Base-by-base conservation (phyloP, 1,140 invertebrate genomes). In the Pemphigus obesinymphae region DNA sequence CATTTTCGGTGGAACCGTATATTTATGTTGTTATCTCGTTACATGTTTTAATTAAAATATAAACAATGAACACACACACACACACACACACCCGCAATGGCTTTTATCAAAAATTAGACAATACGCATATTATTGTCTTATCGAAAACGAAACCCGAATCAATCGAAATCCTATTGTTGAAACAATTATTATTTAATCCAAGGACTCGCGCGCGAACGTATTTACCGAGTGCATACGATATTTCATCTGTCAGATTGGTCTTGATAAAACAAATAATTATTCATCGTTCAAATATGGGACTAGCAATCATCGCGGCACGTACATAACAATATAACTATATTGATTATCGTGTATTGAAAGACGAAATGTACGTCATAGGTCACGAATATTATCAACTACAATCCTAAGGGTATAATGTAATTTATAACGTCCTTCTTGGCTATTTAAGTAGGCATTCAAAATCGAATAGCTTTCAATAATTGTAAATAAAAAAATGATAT, bases 171-270 rank as follows among this genome's bases (percentile, higher is more conserved):
- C 63, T 66, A 66, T 66, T 66, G 63, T 66, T 66, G 11, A 66
- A 66, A 66, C 37, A 66, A 66, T 66, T 37, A 66, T 66, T n/a
- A 66, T 66, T 66, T 66, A 66, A 66, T 66, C 63, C 63, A 66
- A 66, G 34, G 63, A 40, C 63, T 20, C 34, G 34, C 31, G 10
- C 63, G 20, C n/a, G 37, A 37, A 37, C 63, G 37, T 66, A 37
- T 66, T 66, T 37, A 37, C 31, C 20, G 63, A 66, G 5, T 34
- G 10, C 61, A 6, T 40, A 63, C 20, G 20, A 66, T 40, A 40
- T 40, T 37, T 66, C 61, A 66, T 37, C 34, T 66, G 31, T 37
- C 34, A 66, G 10, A 66, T 66, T 66, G 34, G 63, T 66, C n/a
- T 31, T 10, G 63, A 37, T 66, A 37, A 66, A 61, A 66, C 10